A percentile compares a stretch with the other conserved stretches of the same genome.
Conservation (phyloP, 1,140 invertebrate genomes). For the Gryllus bimaculatus region DNA sequence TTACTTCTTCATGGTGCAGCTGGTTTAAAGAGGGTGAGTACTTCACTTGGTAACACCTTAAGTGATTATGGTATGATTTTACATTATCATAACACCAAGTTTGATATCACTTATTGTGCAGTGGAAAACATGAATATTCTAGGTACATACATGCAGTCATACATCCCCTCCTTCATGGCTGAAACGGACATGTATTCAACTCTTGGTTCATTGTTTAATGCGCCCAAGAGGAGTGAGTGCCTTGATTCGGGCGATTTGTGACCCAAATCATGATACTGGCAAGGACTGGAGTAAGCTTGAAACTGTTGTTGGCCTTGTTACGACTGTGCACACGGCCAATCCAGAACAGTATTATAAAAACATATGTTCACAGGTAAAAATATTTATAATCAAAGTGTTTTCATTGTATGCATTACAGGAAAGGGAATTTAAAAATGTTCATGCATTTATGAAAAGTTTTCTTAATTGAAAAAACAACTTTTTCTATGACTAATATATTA, state of each 20-base stretch:
- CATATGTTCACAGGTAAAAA: slow-evolving; percentile 29
- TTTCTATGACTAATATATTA: too few relatives aligned
- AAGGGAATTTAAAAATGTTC: too few relatives aligned
- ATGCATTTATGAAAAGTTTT: too few relatives aligned
- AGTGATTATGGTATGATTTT: too few relatives aligned
- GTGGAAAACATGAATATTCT: neutral
- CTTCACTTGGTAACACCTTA: neutral
- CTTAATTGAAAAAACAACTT: too few relatives aligned
- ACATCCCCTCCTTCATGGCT: slow-evolving; percentile 48
- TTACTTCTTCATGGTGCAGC: slow-evolving; percentile 49
- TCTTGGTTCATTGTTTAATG: slow-evolving; percentile 38
- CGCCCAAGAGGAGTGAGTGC: slow-evolving; percentile 46
- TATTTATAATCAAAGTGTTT: neutral
- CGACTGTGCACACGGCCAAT: slow-evolving; percentile 9
- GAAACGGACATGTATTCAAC: slow-evolving; percentile 45
- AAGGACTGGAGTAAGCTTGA: slow-evolving; percentile 47
- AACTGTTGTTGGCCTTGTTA: slow-evolving; percentile 41
- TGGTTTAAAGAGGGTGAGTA: neutral
- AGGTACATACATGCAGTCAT: neutral
- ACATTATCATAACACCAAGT: too few relatives aligned
- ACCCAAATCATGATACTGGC: slow-evolving; percentile 40
- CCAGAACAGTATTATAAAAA: slow-evolving; percentile 18
- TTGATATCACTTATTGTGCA: neutral
- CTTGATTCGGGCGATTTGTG: slow-evolving; percentile 51
- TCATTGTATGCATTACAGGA: too few relatives aligned